Percentiles rank a stretch among this genome's conserved stretches.
phyloP scores from a whole-genome alignment of 2,888 invertebrate species.

The Deilephila porcellus region DNA sequence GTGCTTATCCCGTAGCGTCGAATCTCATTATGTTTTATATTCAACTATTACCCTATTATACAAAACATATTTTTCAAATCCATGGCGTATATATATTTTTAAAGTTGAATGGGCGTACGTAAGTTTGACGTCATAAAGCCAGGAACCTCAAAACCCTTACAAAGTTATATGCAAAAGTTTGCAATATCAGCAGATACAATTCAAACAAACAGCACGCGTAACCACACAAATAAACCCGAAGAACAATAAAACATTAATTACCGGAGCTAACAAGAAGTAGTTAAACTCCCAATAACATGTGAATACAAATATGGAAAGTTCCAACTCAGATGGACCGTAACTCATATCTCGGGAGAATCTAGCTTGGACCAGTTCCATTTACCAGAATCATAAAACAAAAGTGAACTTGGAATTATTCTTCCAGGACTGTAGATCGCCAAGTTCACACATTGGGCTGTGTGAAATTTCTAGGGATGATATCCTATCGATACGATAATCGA shows the following conservation, averaged over 20 bases:
- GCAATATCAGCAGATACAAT: neutral
- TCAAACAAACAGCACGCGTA: neutral
- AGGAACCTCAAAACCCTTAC: too few species aligned
- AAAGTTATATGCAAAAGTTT: neutral
- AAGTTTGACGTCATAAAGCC: too few species aligned
- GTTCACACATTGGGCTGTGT: neutral
- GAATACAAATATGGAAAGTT: conserved; percentile 23
- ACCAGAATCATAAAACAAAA: conserved; percentile 6
- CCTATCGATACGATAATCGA: neutral
- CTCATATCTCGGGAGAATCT: conserved; percentile 10
- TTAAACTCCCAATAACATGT: conserved; percentile 14
- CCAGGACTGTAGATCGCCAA: neutral
- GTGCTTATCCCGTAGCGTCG: too few species aligned
- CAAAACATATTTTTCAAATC: too few species aligned
- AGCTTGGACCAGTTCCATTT: neutral
- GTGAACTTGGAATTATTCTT: conserved; percentile 11
- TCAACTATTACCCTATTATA: too few species aligned
- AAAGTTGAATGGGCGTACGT: too few species aligned
- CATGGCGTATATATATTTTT: too few species aligned
- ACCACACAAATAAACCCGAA: neutral
- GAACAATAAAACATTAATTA: conserved; percentile 21
- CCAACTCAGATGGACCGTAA: neutral
- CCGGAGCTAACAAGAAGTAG: neutral
- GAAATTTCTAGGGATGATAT: neutral
- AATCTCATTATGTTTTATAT: too few species aligned